Evolutionary conservation across 2,888 invertebrate genomes (phyloP), one percentile per base, ranked within the genome.

Genomic region (Lobophora halterata): DNA sequence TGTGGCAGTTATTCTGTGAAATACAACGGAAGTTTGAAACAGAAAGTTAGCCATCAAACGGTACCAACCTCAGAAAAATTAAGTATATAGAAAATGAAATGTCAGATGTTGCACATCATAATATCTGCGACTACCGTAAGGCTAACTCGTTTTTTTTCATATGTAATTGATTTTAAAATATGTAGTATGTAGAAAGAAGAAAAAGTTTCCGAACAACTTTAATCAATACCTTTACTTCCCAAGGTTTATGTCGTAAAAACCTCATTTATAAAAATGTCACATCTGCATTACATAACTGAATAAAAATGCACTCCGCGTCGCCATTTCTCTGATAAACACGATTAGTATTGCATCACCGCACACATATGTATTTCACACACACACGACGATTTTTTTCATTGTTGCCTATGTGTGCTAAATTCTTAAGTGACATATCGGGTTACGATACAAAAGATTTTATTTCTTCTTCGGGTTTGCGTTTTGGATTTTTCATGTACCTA

Each of bases 281-380:
- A 42, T 27, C 23, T 28, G n/a, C 14, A 19, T 52, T 52, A 43
- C 48, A 40, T 44, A 48, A 53, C 27, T 47, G 56, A 62, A 74
- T 61, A 59, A 73, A 78, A 80, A 82, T 81, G 71, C 79, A 46
- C 52, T 38, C 39, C 68, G 55, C 79, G 62, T 72, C 66, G 64
- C 65, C 72, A 76, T 76, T 77, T 75, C 79, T 75, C 62, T 75
- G 70, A 80, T 79, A 74, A 70, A 69, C 75, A 62, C 67, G 74
- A 76, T 80, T 79, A 79, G 56, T 60, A 71, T 83, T 85, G 69
- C 83, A 71, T 82, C 80, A 82, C 55, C 61, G 61, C 58, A 47
- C 55, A 49, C 39, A 52, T 52, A 49, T 47, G 41, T 45, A 29
- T 36, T 12, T 23, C 21, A 52, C 47, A 51, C 20, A 35, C 18